These are phyloP conservation scores for Didymodactylos carnosus DNA, from an alignment of 2,888 invertebrate species.

Conservation along the genomic window DNA sequence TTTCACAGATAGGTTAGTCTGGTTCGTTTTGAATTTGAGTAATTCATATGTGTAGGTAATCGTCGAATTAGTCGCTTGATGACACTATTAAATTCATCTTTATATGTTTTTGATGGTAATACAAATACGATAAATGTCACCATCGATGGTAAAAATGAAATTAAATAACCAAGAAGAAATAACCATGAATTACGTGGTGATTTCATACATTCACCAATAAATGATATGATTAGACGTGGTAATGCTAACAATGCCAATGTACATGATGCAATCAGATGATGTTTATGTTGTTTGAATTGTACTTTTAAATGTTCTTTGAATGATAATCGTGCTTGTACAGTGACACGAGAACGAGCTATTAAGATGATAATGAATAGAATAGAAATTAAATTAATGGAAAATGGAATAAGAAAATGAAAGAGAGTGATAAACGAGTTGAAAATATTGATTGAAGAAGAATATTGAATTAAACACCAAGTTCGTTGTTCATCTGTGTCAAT, in stretches of 20 bases:
- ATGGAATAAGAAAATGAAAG: neutral
- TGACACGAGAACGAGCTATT: neutral
- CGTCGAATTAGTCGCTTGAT: too few species aligned
- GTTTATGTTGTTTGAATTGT: neutral
- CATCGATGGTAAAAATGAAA: neutral
- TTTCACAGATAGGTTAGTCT: too few species aligned
- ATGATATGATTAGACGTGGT: neutral
- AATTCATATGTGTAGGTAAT: too few species aligned
- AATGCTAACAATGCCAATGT: neutral
- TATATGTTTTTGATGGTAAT: neutral
- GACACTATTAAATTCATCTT: neutral
- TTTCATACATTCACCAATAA: neutral
- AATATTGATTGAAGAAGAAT: neutral
- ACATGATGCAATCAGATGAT: neutral
- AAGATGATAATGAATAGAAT: neutral
- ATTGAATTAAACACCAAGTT: neutral
- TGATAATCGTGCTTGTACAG: neutral
- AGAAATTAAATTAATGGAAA: neutral
- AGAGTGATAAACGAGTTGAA: neutral
- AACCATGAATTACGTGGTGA: neutral
- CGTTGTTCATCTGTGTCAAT: too few species aligned
- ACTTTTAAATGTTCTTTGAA: neutral
- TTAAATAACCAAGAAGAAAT: neutral
- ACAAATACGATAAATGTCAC: neutral
- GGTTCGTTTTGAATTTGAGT: too few species aligned